Evolutionary conservation across 2,113 vertebrate genomes (phyloP).

Genomic region (Ancistrus triradiatus): DNA sequence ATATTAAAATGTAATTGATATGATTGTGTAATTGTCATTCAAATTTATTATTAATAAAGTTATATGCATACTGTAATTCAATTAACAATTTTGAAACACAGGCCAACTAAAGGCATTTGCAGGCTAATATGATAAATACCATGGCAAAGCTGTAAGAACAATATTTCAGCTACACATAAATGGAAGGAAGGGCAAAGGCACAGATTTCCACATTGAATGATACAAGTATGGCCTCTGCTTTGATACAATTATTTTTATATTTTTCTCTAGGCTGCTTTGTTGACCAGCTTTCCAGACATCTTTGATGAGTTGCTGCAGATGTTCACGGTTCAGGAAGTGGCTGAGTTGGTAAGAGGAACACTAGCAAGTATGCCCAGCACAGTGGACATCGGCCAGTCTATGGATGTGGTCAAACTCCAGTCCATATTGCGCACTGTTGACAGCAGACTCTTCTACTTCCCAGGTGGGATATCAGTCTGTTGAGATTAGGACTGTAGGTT

Average conservation of each 20-base stretch:
- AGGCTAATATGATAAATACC: too few species aligned
- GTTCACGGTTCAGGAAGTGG: conserved; percentile 95
- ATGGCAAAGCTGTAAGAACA: too few species aligned
- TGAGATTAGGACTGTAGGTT: too few species aligned
- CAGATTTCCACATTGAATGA: background rate
- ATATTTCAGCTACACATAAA: too few species aligned
- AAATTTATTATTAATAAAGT: too few species aligned
- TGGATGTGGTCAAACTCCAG: conserved; percentile 95
- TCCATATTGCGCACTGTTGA: conserved; percentile 94
- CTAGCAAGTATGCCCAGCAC: conserved; percentile 95
- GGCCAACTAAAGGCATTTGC: too few species aligned
- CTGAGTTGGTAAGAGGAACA: conserved; percentile 88
- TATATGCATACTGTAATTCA: too few species aligned
- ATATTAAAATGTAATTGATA: too few species aligned
- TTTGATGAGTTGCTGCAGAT: conserved; percentile 98
- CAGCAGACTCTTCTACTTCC: conserved; percentile 91
- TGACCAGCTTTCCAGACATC: conserved; percentile 93
- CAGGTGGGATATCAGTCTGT: conserved; percentile 67
- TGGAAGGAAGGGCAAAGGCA: too few species aligned
- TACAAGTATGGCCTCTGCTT: too few species aligned
- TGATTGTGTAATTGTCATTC: too few species aligned
- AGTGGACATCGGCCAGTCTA: conserved; percentile 89
- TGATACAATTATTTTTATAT: conserved; percentile 2
- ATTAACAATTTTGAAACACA: too few species aligned
- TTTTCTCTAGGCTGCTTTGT: conserved; percentile 79